A percentile compares a stretch with the other conserved stretches of the same genome.
phyloP scores from a whole-genome alignment of 2,113 vertebrate species.

The Calyptomena viridis region DNA sequence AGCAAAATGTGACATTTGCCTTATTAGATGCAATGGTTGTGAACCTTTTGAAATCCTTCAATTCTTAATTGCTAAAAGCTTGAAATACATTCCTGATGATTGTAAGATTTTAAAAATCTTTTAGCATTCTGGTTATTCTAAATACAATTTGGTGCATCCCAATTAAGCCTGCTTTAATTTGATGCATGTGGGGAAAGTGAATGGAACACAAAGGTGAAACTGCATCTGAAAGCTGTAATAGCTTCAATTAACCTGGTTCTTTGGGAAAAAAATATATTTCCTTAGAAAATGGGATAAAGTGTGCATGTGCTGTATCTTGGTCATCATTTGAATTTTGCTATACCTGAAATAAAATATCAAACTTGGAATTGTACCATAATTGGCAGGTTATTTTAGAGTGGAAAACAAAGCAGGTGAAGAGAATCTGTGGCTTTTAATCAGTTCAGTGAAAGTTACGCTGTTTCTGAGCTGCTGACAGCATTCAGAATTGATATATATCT shows the following conservation, averaged over 20 bases:
- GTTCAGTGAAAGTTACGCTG: not conserved
- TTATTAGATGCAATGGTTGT: not conserved
- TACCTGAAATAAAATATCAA: not conserved
- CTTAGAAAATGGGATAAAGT: not conserved
- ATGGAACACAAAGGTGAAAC: not conserved
- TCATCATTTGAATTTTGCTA: not conserved
- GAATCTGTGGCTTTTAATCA: not conserved
- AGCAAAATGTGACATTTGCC: not conserved
- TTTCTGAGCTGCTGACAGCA: not conserved
- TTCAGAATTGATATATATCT: slow-evolving; percentile 12
- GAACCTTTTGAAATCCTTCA: not conserved
- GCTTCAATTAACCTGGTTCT: not conserved
- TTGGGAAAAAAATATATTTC: not conserved
- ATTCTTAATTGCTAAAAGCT: not conserved
- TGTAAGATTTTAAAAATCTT: not conserved
- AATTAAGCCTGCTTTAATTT: not conserved
- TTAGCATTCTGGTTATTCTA: not conserved
- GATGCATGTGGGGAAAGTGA: not conserved
- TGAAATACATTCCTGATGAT: not conserved
- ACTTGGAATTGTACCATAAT: not conserved
- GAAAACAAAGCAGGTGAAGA: not conserved
- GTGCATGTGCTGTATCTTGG: not conserved
- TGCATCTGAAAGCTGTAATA: not conserved
- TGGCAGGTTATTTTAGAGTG: not conserved
- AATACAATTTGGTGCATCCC: not conserved